Percentiles rank a stretch among this genome's conserved stretches.
Conservation (phyloP, 2,797 vertebrate genomes). For the Tachyglossus aculeatus region DNA sequence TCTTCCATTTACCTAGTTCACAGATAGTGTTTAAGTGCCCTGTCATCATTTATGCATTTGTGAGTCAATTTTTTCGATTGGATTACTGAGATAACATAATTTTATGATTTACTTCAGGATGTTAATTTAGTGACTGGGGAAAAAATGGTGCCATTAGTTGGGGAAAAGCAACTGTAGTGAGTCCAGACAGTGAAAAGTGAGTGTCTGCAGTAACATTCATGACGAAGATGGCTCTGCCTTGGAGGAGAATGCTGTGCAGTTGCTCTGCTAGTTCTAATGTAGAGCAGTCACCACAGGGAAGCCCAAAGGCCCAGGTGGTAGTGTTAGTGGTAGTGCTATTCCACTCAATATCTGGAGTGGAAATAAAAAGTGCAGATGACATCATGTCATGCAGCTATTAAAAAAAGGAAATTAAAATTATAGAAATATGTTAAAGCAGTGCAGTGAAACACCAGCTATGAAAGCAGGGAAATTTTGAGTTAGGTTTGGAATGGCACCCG, state of each 20-base stretch:
- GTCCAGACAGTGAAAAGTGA: too few relatives aligned
- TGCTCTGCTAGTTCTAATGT: conserved; percentile 49
- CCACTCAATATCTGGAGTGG: conserved; percentile 40
- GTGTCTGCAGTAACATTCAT: conserved; percentile 44
- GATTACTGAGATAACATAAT: conserved; percentile 32
- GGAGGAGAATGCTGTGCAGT: conserved; percentile 20
- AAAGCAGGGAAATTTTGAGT: conserved; percentile 51
- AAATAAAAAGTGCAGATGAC: conserved; percentile 56
- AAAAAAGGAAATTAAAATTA: conserved; percentile 59
- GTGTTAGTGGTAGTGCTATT: conserved; percentile 50
- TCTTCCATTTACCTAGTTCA: conserved; percentile 10
- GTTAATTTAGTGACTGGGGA: conserved; percentile 44
- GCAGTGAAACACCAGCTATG: conserved; percentile 24
- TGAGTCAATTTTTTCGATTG: conserved; percentile 43
- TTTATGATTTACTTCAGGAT: conserved; percentile 56
- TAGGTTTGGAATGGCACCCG: conserved; percentile 5
- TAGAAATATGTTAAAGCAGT: conserved; percentile 37
- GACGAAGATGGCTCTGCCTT: conserved; percentile 44
- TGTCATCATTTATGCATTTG: conserved; percentile 34
- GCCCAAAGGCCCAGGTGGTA: conserved; percentile 38
- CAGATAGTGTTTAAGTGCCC: conserved; percentile 19
- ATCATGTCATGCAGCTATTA: conserved; percentile 48
- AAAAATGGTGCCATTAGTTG: conserved; percentile 35
- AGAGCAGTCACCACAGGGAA: conserved; percentile 57
- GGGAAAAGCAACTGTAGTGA: conserved; percentile 41